Base-by-base conservation (phyloP, 2,113 vertebrate genomes). In the Megaceryle torquata region DNA sequence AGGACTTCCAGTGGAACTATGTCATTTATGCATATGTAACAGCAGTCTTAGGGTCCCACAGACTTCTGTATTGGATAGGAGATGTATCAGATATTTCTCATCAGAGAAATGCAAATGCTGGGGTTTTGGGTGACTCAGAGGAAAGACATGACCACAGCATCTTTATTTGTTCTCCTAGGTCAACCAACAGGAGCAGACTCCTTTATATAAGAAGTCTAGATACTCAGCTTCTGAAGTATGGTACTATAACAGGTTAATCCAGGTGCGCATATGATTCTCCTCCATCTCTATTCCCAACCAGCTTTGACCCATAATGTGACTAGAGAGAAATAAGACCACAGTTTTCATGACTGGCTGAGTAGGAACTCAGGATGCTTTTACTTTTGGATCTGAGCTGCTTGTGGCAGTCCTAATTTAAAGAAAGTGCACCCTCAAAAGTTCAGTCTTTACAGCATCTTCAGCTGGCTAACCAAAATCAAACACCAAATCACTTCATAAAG, bases 21-120 rank as follows among this genome's bases (percentile, higher is more conserved):
- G 65, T 72, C 17, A 65, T 96, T 96, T 95, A 91, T 16, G 81
- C 82, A 92, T 43, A 84, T 81, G 89, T 18, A 61, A 82, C 88
- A 97, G 81, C 37, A 82, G 67, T 65, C 33, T 83, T 83, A 50
- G 25, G 16, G 48, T 74, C 68, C 11, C 37, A 65, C 51, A 89
- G 91, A 60, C 57, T 82, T 91, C 83, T 74, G 8, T 31, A 72
- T 7, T n/a, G 7, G 79, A 64, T 88, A 65, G 43, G 17, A 95
- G 60, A 96, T 33, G 54, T 57, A 57, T 57, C 31, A 31, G 56
- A 57, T 57, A 57, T 37, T 88, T 83, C 67, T 85, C 71, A 25
- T 59, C 61, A 89, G 29, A 82, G 77, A 51, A 88, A 77, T 79
- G 29, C 86, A 79, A 83, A 82, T 44, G 54, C 41, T 77, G 26